These are phyloP conservation scores for Falco novaeseelandiae DNA, from an alignment of 2,797 vertebrate species.

Conservation along the genomic window DNA sequence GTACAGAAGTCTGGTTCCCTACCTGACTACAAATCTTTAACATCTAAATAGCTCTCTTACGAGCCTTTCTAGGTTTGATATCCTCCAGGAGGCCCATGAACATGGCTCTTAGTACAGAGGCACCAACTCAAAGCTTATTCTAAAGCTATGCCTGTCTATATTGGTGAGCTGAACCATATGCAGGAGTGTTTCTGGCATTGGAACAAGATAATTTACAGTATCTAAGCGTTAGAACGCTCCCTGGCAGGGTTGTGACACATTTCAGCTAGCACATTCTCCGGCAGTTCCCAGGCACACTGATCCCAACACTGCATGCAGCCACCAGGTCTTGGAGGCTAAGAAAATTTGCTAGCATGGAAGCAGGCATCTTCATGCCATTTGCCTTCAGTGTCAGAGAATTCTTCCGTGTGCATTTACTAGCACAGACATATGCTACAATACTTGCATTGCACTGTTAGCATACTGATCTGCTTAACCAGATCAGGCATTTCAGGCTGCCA, in stretches of 20 bases:
- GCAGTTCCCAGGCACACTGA: neutral
- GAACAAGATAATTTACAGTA: neutral
- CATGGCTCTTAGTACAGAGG: neutral
- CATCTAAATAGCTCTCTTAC: neutral
- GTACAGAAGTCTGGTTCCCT: fast-evolving
- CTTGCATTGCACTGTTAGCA: neutral
- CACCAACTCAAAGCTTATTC: neutral
- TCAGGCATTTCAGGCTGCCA: neutral
- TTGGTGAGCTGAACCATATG: neutral
- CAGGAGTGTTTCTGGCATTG: neutral
- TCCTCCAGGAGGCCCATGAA: neutral
- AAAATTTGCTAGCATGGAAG: neutral
- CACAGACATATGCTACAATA: neutral
- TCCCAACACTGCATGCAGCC: neutral
- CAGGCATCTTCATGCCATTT: neutral
- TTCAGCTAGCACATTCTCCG: neutral
- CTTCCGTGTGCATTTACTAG: fast-evolving
- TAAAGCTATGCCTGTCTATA: neutral
- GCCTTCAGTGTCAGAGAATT: neutral
- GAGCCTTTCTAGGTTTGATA: neutral
- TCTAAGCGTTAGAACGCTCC: fast-evolving
- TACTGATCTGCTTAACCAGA: neutral
- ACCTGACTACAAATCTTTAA: neutral
- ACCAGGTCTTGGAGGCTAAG: neutral
- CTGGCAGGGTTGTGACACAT: neutral